phyloP scores from a whole-genome alignment of 2,113 vertebrate species.

The Rhinopomastus cyanomelas region DNA sequence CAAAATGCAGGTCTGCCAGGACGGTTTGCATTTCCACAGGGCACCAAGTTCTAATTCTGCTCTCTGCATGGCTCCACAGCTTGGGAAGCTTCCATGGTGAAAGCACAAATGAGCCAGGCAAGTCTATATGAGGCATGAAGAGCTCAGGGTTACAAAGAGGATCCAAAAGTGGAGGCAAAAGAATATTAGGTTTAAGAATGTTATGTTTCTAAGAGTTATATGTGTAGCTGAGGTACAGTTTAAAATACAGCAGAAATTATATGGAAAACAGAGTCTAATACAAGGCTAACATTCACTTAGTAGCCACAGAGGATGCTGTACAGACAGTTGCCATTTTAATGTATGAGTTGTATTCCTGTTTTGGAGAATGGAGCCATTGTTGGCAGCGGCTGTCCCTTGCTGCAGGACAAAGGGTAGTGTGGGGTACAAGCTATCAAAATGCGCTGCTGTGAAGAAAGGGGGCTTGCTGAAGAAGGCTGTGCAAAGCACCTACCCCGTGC shows the following conservation, averaged over 20 bases:
- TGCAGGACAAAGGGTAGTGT: not conserved
- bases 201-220: not conserved
- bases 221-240: constrained; percentile 15
- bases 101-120: not conserved
- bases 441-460: not conserved
- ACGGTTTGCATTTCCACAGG: not conserved
- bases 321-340: constrained; percentile 58
- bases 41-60: not conserved
- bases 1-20: not conserved
- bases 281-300: constrained; percentile 43
- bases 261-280: not conserved
- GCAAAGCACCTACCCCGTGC: not conserved
- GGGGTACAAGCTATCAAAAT: not conserved
- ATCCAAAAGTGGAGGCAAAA: not conserved
- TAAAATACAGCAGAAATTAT: constrained; percentile 29
- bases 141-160: not conserved
- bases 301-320: constrained; percentile 51
- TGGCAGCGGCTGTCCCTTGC: not conserved
- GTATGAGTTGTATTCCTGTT: constrained; percentile 44
- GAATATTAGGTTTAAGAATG: not conserved
- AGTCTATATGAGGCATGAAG: not conserved
- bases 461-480: not conserved
- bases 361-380: constrained; percentile 42
- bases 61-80: not conserved
- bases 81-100: not conserved